Evolutionary conservation across 2,113 vertebrate species (phyloP).

Genomic region (Channa maculata): DNA sequence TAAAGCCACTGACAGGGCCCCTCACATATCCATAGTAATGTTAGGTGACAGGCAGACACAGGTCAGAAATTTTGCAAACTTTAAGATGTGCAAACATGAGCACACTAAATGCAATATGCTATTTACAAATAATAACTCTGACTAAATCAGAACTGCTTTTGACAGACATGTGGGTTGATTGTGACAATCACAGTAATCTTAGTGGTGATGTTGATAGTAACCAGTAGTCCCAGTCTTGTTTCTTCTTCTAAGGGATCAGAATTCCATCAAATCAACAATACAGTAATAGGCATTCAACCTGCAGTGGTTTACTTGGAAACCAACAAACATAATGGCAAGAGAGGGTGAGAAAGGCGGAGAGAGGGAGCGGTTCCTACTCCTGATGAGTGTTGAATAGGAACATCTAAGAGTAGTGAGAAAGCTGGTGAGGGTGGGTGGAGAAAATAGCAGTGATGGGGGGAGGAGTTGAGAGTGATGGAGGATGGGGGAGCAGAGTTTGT

Average conservation of each 20-base stretch:
- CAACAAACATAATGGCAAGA: slow-evolving; percentile 59
- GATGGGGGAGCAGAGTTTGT: not conserved
- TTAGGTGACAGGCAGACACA: too few relatives aligned
- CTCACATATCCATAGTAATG: too few relatives aligned
- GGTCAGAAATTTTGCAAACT: too few relatives aligned
- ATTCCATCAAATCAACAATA: slow-evolving; percentile 39
- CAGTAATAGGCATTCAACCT: slow-evolving; percentile 36
- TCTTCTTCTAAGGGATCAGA: slow-evolving; percentile 14
- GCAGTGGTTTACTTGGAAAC: slow-evolving; percentile 79
- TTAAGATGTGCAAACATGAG: too few relatives aligned
- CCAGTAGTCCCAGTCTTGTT: not conserved
- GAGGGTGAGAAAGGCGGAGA: not conserved
- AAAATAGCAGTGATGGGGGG: slow-evolving; percentile 1
- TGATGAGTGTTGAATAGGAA: slow-evolving; percentile 53
- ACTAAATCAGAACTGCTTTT: not conserved
- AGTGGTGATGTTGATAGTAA: not conserved
- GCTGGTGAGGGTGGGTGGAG: not conserved
- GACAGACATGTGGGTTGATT: not conserved
- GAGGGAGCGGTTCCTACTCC: slow-evolving; percentile 6
- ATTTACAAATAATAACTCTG: too few relatives aligned
- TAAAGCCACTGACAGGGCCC: too few relatives aligned
- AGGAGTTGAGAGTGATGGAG: slow-evolving; percentile 1
- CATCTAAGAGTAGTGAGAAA: not conserved
- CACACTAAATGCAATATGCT: too few relatives aligned
- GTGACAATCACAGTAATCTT: not conserved